Evolutionary conservation across 2,888 invertebrate genomes (phyloP), one percentile per base, ranked within the genome.

Genomic region (Amiota minor): DNA sequence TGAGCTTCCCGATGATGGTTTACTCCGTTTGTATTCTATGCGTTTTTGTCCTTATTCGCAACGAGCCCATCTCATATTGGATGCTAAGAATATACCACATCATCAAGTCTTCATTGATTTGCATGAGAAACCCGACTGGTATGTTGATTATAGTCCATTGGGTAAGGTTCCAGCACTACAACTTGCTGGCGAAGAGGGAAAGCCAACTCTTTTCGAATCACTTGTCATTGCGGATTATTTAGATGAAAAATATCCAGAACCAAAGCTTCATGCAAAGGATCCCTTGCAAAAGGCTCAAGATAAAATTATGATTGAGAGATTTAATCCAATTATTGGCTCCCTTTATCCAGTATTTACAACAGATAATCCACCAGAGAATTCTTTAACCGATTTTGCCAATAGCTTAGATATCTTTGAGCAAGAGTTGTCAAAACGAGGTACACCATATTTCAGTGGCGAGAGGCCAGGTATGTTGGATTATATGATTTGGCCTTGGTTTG

Each of bases 401-500:
- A 93, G 92, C 0, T 87, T 96, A 8, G 92, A 93, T 77, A 81
- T 90, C 1, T 92, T 94, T 70, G 94, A 96, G 85, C 91, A 91
- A 69, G 95, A 95, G 86, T 87, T 96, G 8, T 87, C 87, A 45
- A 89, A 89, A 20, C 92, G 96, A 68, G 92, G 91, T 23, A 92
- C 93, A 0, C 91, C 91, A 69, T 96, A 92, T 88, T 93, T 95
- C 79, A 91, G 93, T 75, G 95, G 95, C 0, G 90, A 90, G 70
- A 91, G 92, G 73, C 95, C 96, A 1, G 95, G 95, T 64, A 92
- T 95, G 91, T 90, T 96, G 70, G 96, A 96, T 87, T 94, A 93
- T 80, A 95, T 96, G 91, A 93, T 96, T 78, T 96, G 95, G 95
- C 96, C 96, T 1, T 96, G 95, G 94, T 92, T 95, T 82, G 96